These are phyloP conservation scores for Coelopa frigida DNA, from an alignment of 1,140 invertebrate species.

Conservation along the genomic window DNA sequence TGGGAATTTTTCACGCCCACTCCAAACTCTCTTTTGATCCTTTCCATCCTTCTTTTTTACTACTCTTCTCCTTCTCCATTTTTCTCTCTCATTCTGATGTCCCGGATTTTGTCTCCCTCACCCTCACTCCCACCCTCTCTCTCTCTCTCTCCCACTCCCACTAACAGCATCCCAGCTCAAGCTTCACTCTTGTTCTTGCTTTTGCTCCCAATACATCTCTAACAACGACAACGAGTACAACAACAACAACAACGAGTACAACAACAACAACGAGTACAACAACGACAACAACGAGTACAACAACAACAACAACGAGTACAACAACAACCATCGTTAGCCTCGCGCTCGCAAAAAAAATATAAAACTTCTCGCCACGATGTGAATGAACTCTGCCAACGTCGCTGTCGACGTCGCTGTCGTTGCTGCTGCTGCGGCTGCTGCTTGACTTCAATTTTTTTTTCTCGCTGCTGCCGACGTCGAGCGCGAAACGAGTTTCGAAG, in stretches of 20 bases:
- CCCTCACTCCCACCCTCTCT: not conserved
- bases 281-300: too few species aligned
- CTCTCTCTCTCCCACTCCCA: not conserved
- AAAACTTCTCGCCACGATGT: slow-evolving; percentile 36
- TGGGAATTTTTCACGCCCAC: too few species aligned
- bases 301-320: too few species aligned
- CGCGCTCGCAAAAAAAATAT: too few species aligned
- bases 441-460: not conserved
- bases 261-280: too few species aligned
- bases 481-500: slow-evolving; percentile 37
- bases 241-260: too few species aligned
- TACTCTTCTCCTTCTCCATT: not conserved
- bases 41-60: not conserved
- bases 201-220: not conserved
- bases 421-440: not conserved
- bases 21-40: not conserved
- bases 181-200: not conserved
- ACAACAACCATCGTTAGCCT: too few species aligned
- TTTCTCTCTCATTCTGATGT: not conserved
- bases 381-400: slow-evolving; percentile 37
- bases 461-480: not conserved
- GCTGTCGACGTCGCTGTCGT: slow-evolving; percentile 1
- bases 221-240: slow-evolving; percentile 1
- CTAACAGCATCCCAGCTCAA: too few species aligned
- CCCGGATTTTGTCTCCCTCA: not conserved